Evolutionary conservation across 64 coral and sea anemone genomes (phyloP).

Genomic region (Stylophora pistillata): DNA sequence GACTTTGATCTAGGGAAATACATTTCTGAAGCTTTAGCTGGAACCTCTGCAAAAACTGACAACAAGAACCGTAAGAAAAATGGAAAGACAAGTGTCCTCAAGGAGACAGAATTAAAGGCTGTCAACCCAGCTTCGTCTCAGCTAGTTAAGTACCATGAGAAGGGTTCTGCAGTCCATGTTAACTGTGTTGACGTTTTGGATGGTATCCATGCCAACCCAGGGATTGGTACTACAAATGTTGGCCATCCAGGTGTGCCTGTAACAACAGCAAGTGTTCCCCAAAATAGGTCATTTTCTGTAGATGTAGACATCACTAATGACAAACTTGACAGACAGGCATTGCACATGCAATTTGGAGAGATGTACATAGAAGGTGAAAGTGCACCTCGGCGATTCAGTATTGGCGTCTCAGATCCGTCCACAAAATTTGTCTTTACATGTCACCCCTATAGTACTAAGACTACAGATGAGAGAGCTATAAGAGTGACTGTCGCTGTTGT

Average conservation of each 20-base stretch:
- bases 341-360: constrained; percentile 38
- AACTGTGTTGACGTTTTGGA: neutral
- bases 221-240: neutral
- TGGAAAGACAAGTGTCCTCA: neutral
- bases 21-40: neutral
- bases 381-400: constrained; percentile 48
- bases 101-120: neutral
- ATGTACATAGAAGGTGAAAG: constrained; percentile 36
- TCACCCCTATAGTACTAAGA: neutral
- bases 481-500: constrained; percentile 17
- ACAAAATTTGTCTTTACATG: constrained; percentile 23
- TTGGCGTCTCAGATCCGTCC: neutral
- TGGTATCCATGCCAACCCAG: neutral
- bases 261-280: neutral
- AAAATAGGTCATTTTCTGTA: neutral
- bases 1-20: constrained; percentile 23
- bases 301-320: constrained; percentile 10
- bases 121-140: constrained; percentile 30
- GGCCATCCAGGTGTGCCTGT: neutral
- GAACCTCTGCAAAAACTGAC: neutral
- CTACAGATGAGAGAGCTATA: neutral
- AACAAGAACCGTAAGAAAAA: neutral
- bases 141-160: neutral
- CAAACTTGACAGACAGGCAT: neutral
- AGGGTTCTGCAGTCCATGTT: constrained; percentile 8